Percentiles rank a stretch among this genome's conserved stretches.
phyloP scores from a whole-genome alignment of 2,888 invertebrate species.

The Scaptodrosophila latifasciaeformis region DNA sequence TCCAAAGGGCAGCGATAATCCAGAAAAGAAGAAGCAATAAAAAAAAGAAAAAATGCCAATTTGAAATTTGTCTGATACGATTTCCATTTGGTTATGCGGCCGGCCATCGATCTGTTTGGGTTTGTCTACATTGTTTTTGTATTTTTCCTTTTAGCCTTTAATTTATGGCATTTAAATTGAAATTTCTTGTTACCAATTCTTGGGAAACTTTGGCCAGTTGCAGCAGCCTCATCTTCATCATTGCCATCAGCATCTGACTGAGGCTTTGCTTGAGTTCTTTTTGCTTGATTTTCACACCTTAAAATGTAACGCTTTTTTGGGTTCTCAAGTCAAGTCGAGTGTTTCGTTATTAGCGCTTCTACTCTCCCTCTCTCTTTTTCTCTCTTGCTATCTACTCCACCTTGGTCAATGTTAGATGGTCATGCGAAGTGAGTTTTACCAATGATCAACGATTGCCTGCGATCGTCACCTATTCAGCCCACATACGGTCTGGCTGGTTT shows the following conservation, averaged over 20 bases:
- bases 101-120: no score
- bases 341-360: slow-evolving; percentile 55
- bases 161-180: slow-evolving; percentile 67
- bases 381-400: slow-evolving; percentile 14
- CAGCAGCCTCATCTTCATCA: slow-evolving; percentile 14
- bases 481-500: slow-evolving; percentile 8
- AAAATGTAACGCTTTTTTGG: slow-evolving; percentile 53
- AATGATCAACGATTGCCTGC: neutral
- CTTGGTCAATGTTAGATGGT: no score
- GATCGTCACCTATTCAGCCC: slow-evolving; percentile 13
- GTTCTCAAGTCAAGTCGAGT: slow-evolving; percentile 26
- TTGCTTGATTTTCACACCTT: slow-evolving; percentile 53
- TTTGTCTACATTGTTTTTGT: slow-evolving; percentile 54
- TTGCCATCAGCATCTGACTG: neutral
- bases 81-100: no score
- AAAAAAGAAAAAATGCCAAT: no score
- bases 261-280: slow-evolving; percentile 9
- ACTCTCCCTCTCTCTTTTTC: neutral
- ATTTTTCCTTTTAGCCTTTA: slow-evolving; percentile 42
- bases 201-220: no score
- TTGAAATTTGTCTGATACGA: no score
- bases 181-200: slow-evolving; percentile 51
- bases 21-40: no score
- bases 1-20: slow-evolving; percentile 35
- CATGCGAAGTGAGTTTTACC: neutral